Evolutionary conservation across 2,113 vertebrate species (phyloP), one percentile per base, ranked within the genome.

Genomic region (Campylorhamphus procurvoides): DNA sequence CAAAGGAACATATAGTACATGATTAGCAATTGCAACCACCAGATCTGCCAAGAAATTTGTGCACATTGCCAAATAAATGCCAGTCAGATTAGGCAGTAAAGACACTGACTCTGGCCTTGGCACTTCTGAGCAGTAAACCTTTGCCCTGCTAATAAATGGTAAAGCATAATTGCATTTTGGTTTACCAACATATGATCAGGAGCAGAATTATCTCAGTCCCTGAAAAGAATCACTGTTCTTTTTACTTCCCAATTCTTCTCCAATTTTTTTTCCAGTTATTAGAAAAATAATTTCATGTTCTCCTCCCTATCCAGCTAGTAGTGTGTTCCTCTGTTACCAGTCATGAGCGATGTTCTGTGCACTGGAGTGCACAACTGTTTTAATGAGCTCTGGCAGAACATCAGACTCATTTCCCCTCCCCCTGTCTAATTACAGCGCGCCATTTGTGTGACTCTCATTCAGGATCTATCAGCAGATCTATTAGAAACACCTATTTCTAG

Each of bases 321-420:
- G 56, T 35, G 25, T 53, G 35, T 7, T 67, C 62, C 7, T 93
- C 92, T 84, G 71, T 76, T 72, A 42, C 86, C 77, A 77, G 53
- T 62, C 77, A 88, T 56, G 92, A 91, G 68, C 6, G 15, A 85
- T 77, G 58, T 31, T 92, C 74, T 89, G 87, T 64, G 93, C 68
- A 52, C 52, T 62, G 35, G 39, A 91, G 89, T 77, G 91, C 90
- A 85, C 62, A 91, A 89, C 89, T 69, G 12, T 66, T 93, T 96
- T 95, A 95, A 91, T 93, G 89, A 87, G 87, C n/a, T 82, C 78
- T 96, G 96, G 94, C 96, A 91, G 92, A 96, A 84, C 47, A 93
- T 89, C 89, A 91, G 83, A 49, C 16, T 67, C 82, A 58, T 91
- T 91, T 23, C 63, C 60, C 94, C 37, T 4, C 58, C 71, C 35